Base-by-base conservation (phyloP, 2,113 vertebrate genomes). In the Scophthalmus maximus region DNA sequence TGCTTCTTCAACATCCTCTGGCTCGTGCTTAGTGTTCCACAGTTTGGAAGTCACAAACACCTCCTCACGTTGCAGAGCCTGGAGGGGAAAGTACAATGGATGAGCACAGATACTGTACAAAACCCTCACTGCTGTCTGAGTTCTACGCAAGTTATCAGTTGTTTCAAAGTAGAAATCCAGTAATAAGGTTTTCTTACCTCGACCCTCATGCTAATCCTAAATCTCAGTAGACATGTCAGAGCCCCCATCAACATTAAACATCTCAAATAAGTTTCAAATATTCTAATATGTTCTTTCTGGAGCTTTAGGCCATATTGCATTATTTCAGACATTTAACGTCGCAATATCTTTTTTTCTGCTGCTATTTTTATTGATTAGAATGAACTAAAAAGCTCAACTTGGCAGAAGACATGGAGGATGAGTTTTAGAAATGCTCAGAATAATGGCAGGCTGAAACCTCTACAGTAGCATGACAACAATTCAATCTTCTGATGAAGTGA, bases 21-120 rank as follows among this genome's bases (percentile, higher is more conserved):
- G 91, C 32, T 93, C 72, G 23, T 94, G 93, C 52, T 91, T 91
- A 71, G 93, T 94, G 88, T 94, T 94, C 93, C 93, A 94, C 72
- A 94, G 83, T 86, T 94, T 94, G 42, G 93, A 94, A 14, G 92
- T 93, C 26, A 94, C 64, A 85, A 94, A 94, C 30, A 94, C 60
- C 7, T 93, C 90, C 15, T 93, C 87, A 32, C 92, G 88, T 26
- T 10, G 53, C 78, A 94, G 78, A 23, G 58, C 55, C 93, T 94
- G 50, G n/a, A 50, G 46, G 17, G 29, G 7, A 74, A 26, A 49
- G 23, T 5, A 38, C 4, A 7, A 29, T n/a, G n/a, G n/a, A n/a
- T n/a, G n/a, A n/a, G n/a, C 25, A 32, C 8, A 56, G 5, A 18
- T 18, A 17, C n/a, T n/a, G n/a, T n/a, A n/a, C n/a, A n/a, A n/a